Evolutionary conservation across 2,888 invertebrate species (phyloP), one percentile per base, ranked within the genome.

Genomic region (Campoplex capitator): DNA sequence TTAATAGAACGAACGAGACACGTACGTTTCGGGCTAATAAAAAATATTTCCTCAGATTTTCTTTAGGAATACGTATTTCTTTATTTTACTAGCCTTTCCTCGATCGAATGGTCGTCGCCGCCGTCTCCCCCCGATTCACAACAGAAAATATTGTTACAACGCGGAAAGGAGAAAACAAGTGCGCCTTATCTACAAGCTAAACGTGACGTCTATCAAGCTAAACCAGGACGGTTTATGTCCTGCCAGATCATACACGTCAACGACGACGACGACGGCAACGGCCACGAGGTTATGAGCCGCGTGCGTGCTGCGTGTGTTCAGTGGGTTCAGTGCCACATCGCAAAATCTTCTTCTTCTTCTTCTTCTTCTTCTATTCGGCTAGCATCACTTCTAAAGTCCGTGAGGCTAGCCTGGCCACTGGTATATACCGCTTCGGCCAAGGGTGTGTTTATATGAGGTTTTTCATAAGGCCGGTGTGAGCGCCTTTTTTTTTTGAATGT

Each of bases 271-370:
- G 51, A 35, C 32, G 71, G 42, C 42, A 7, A 9, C 81, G 67
- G 67, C 78, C 51, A 73, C 79, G 78, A 86, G 85, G 85, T 86
- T 86, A 86, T 56, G 70, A 83, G 71, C 56, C 62, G 45, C 51
- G 56, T 32, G 62, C 32, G 56, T 58, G 58, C 58, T 58, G 58
- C n/a, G 76, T 58, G 28, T 23, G 54, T 71, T 77, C 77, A n/a
- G n/a, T n/a, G n/a, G n/a, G n/a, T n/a, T n/a, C n/a, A 62, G 48
- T 86, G 86, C 86, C 86, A 86, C 86, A 86, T 84, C 51, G 84
- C 83, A 77, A 11, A 58, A 35, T 75, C 68, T 58, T 58, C n/a
- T n/a, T n/a, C n/a, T n/a, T n/a, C n/a, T n/a, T n/a, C n/a, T n/a
- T n/a, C n/a, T n/a, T n/a, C n/a, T n/a, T n/a, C n/a, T n/a, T n/a